phyloP scores from a whole-genome alignment of 2,888 invertebrate species.

The Lypha dubia region DNA sequence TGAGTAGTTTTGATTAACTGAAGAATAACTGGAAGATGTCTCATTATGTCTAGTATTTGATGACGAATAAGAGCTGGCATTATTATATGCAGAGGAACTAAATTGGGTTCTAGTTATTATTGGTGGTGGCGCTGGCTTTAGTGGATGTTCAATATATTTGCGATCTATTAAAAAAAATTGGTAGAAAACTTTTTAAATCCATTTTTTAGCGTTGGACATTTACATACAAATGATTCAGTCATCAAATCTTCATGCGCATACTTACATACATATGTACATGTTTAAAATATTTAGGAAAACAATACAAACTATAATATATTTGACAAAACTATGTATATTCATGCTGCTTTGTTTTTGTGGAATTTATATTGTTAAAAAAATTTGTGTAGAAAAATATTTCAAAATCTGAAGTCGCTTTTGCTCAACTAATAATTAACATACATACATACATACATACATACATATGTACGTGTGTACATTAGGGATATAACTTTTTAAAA shows the following conservation, averaged over 20 bases:
- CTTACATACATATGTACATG: too few species aligned
- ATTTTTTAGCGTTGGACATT: not conserved
- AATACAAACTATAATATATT: too few species aligned
- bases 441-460: not conserved
- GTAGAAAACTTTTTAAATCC: not conserved
- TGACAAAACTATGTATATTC: too few species aligned
- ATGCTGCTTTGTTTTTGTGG: too few species aligned
- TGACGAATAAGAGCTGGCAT: constrained; percentile 61
- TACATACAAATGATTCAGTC: not conserved
- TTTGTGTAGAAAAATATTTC: too few species aligned
- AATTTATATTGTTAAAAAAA: too few species aligned
- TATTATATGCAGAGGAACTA: constrained; percentile 76
- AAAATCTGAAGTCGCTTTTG: too few species aligned
- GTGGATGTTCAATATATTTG: constrained; percentile 92
- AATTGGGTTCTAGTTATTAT: constrained; percentile 86
- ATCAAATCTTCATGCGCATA: not conserved
- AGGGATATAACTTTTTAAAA: too few species aligned
- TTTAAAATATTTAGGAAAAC: not conserved
- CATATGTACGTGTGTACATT: not conserved
- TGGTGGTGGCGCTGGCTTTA: constrained; percentile 90
- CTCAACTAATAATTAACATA: too few species aligned
- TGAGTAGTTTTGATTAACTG: constrained; percentile 73
- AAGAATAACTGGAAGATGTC: constrained; percentile 50
- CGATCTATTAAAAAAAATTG: constrained; percentile 84
- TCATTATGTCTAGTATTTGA: constrained; percentile 62